Evolutionary conservation across 2,888 invertebrate genomes (phyloP).

Genomic region (Aspidiotus destructor): DNA sequence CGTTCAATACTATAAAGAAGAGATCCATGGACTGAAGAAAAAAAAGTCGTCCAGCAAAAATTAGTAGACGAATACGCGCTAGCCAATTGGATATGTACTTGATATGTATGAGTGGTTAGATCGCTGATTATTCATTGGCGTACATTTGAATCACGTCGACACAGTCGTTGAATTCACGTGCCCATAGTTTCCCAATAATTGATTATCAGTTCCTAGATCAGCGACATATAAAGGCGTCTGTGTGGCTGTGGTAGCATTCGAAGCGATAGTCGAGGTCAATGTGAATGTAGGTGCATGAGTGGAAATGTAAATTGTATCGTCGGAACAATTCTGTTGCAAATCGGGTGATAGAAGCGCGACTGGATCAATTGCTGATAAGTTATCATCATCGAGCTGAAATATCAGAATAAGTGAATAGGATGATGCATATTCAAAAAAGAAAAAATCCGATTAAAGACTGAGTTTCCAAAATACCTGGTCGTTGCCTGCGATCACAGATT

Average conservation of each 20-base stretch:
- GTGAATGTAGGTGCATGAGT: constrained; percentile 19
- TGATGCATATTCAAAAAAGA: background rate
- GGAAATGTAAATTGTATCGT: constrained; percentile 23
- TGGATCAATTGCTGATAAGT: constrained; percentile 11
- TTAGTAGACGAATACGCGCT: too few species aligned
- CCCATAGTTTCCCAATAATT: constrained; percentile 17
- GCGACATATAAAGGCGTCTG: constrained; percentile 21
- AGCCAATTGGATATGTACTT: too few species aligned
- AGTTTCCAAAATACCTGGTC: background rate
- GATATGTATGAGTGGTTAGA: too few species aligned
- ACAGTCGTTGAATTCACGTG: constrained; percentile 16
- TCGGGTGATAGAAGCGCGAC: constrained; percentile 17
- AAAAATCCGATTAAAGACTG: background rate
- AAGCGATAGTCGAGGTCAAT: constrained; percentile 2
- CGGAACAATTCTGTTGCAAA: constrained; percentile 18
- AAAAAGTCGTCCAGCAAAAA: too few species aligned
- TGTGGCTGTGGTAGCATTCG: constrained; percentile 23
- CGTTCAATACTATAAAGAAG: too few species aligned
- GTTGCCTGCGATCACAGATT: background rate
- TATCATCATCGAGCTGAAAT: constrained; percentile 21
- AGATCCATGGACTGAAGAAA: too few species aligned
- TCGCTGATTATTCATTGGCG: too few species aligned
- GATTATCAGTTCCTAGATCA: constrained; percentile 12
- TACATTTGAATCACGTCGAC: background rate
- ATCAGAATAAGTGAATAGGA: background rate